Percentiles rank a stretch among this genome's conserved stretches.
Conservation (phyloP, 2,888 invertebrate genomes). For the Neuroscelio doddi region DNA sequence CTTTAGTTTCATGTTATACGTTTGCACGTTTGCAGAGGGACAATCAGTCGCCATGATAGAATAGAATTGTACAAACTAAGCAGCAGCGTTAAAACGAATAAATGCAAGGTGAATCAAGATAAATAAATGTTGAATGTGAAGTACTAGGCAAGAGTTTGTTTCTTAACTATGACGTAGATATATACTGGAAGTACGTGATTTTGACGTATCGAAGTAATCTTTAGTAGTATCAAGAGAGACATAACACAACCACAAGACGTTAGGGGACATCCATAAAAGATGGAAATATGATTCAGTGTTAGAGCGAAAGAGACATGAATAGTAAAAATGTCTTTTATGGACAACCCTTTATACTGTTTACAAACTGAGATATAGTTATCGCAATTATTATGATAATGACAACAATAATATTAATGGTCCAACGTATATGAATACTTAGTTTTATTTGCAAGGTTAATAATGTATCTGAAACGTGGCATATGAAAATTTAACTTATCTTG, state of each 20-base stretch:
- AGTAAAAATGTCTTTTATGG: background rate
- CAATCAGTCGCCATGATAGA: constrained; percentile 35
- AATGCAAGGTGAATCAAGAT: constrained; percentile 19
- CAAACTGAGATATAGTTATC: constrained; percentile 6
- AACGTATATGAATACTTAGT: constrained; percentile 19
- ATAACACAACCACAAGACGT: background rate
- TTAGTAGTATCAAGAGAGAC: constrained; percentile 6
- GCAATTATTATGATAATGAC: constrained; percentile 17
- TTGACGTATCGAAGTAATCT: constrained; percentile 38
- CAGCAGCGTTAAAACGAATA: constrained; percentile 20
- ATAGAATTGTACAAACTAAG: constrained; percentile 31
- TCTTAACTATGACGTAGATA: constrained; percentile 21
- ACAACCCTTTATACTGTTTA: too few relatives aligned
- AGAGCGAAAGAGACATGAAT: too few relatives aligned
- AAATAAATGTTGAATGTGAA: constrained; percentile 17
- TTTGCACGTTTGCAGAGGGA: constrained; percentile 31
- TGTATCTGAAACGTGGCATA: constrained; percentile 16
- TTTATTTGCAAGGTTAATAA: constrained; percentile 15
- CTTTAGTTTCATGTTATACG: constrained; percentile 30
- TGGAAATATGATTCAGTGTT: too few relatives aligned
- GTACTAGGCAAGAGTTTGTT: constrained; percentile 25
- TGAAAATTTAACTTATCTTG: too few relatives aligned
- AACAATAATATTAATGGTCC: constrained; percentile 23
- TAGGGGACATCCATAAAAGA: too few relatives aligned
- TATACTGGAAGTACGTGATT: constrained; percentile 29